phyloP scores from a whole-genome alignment of 2,888 invertebrate species.

The Diarsia rubi region DNA sequence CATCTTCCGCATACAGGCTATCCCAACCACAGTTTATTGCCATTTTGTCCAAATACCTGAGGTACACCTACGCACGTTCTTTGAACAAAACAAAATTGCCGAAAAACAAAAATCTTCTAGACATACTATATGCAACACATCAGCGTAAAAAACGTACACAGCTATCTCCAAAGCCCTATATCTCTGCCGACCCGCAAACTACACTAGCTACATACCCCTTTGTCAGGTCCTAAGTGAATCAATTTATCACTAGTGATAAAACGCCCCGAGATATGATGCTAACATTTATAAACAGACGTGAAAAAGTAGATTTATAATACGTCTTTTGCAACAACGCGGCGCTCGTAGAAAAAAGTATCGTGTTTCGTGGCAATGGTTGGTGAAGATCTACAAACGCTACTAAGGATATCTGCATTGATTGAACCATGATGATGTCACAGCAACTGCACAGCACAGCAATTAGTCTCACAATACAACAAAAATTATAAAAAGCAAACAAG shows the following conservation, averaged over 20 bases:
- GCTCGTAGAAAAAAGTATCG: conserved; percentile 18
- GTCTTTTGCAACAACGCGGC: conserved; percentile 26
- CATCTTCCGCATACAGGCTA: not conserved
- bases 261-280: conserved; percentile 53
- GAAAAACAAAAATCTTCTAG: not conserved
- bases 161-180: conserved; percentile 12
- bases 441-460: no score
- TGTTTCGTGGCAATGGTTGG: not conserved
- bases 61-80: not conserved
- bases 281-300: conserved; percentile 54
- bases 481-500: no score
- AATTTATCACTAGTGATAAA: conserved; percentile 64
- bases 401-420: not conserved
- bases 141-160: not conserved
- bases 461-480: no score
- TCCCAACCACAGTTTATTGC: not conserved
- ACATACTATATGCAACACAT: conserved; percentile 1
- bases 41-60: not conserved
- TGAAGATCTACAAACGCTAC: not conserved
- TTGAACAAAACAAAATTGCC: not conserved
- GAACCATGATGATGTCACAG: not conserved
- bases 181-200: conserved; percentile 32
- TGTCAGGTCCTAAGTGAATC: conserved; percentile 65
- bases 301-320: conserved; percentile 59
- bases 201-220: conserved; percentile 30